Conservation (phyloP, 1,140 invertebrate species). For the Zaprionus camerounensis region DNA sequence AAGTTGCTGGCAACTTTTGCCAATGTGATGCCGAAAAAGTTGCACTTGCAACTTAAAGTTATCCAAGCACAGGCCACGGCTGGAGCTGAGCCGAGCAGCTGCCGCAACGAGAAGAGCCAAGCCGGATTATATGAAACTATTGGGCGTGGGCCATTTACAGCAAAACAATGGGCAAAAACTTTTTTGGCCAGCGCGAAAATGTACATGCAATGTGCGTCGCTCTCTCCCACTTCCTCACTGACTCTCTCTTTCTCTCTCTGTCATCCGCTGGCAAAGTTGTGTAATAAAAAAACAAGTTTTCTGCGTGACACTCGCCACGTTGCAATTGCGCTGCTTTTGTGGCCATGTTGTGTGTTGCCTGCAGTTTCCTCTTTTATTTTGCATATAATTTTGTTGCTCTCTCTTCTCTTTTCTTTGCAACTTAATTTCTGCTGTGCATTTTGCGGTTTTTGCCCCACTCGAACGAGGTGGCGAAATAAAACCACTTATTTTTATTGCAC, state of each 20-base stretch:
- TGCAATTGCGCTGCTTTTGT: conserved; percentile 50
- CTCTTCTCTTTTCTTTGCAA: conserved; percentile 24
- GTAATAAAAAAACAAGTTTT: conserved; percentile 69
- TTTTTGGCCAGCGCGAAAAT: conserved; percentile 58
- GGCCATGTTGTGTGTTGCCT: conserved; percentile 15
- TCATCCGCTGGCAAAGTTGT: conserved; percentile 52
- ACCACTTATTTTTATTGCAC: conserved; percentile 73
- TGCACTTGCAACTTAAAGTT: conserved; percentile 68
- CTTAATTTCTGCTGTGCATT: conserved; percentile 68
- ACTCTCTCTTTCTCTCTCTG: not conserved
- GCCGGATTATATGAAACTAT: conserved; percentile 43
- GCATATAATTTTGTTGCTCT: conserved; percentile 4
- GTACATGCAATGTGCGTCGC: conserved; percentile 63
- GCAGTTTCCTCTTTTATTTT: conserved; percentile 15
- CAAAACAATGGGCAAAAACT: conserved; percentile 74
- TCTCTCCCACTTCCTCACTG: not conserved
- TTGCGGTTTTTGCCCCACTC: conserved; percentile 57
- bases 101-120: conserved; percentile 32
- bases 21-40: conserved; percentile 32
- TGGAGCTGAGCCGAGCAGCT: conserved; percentile 58
- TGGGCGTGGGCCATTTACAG: conserved; percentile 72
- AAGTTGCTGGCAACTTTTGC: conserved; percentile 32
- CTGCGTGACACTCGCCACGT: conserved; percentile 68
- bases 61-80: conserved; percentile 16
- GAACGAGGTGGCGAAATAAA: conserved; percentile 65